Base-by-base conservation (phyloP, 92 coral and sea anemone species). In the Blastomussa wellsi region DNA sequence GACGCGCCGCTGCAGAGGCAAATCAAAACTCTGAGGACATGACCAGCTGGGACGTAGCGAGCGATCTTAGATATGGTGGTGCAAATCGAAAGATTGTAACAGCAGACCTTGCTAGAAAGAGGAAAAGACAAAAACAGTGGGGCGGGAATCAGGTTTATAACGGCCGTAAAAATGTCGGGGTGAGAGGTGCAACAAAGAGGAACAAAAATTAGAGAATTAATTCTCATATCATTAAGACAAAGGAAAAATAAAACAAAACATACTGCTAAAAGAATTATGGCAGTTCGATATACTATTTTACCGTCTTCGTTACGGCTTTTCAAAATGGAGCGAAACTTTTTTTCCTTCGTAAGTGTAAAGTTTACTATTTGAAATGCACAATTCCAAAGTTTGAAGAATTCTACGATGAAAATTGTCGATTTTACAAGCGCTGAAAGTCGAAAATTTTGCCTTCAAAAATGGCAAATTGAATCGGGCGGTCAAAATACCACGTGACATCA, bases 1-100 rank as follows among this genome's bases (percentile, higher is more conserved):
- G 26, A 14, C 73, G 19, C 16, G 17, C 1, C 3, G 39, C 7
- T 19, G 73, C 26, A 17, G 73, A 22, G 7, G 11, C 24, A 68
- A 68, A 36, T 5, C n/a, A 33, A 20, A 36, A 11, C 10, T 16
- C 4, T 15, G 73, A 68, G 28, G 39, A 33, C 5, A 13, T 32
- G 73, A 33, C 24, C 35, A 68, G 39, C 42, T 68, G 73, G 73
- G 73, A 68, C 35, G 42, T 20, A 32, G 73, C 73, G 39, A 68
- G 10, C 19, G 73, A 68, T 11, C 73, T 68, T 68, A 33, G 3
- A 15, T 68, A 68, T 36, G 0, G 0, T 35, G 16, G 19, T 2
- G 16, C 19, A 9, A 24, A 57, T 0, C 1, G 10, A 7, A n/a
- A n/a, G n/a, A n/a, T n/a, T 57, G 31, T 57, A 5, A 2, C 0